Base-by-base conservation (phyloP, 2,888 invertebrate species). In the Erebia epiphron region DNA sequence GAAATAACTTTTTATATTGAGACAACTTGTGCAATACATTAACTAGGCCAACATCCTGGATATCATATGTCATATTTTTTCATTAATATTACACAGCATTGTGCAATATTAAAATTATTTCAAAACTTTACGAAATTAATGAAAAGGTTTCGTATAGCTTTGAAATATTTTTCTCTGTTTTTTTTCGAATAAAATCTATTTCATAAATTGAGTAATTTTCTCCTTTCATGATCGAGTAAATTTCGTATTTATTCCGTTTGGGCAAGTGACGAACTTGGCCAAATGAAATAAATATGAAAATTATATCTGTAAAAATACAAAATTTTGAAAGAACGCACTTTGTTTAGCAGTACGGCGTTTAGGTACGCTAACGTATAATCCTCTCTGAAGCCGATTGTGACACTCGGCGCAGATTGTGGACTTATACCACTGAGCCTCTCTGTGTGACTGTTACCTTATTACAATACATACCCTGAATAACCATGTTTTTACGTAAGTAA, bases 371-470 rank as follows among this genome's bases (percentile, higher is more conserved):
- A 54, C 49, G n/a, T 21, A 63, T 61, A 68, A 62, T 68, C 63
- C 56, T 13, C 16, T 49, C 13, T 49, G 50, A 68, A 68, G 62
- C 63, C 63, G 63, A 68, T 68, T 68, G 62, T 63, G 68, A 10
- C 63, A 49, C 9, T 56, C 18, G 52, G 57, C 26, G 35, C 21
- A 68, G 63, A 68, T 63, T 68, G 68, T 16, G 35, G 68, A 57
- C 63, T 63, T 68, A 68, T 62, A 56, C 54, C 62, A 41, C 68
- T 49, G 21, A 54, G 54, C 49, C 60, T 13, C 16, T 41, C 60
- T 43, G 13, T 16, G 41, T 16, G 60, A 3, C 41, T n/a, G 60
- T 11, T 41, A n/a, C 16, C 43, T 46, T 46, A 35, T 43, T 61
- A 11, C 35, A 43, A 11, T 35, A 35, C 58, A 35, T 58, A 21